phyloP scores from a whole-genome alignment of 2,888 invertebrate species.

The Xiphydria camelus region DNA sequence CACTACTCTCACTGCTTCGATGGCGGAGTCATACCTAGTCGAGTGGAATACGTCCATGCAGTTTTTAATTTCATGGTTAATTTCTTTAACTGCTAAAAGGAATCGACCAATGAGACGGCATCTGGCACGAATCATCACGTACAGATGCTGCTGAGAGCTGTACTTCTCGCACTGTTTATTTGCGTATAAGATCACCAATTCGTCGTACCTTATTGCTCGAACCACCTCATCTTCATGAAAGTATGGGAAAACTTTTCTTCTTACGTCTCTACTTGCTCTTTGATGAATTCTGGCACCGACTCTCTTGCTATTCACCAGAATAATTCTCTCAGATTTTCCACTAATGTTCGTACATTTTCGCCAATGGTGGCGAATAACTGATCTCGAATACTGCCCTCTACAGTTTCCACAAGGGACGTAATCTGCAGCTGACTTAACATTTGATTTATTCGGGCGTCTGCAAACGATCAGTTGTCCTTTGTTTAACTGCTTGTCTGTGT shows the following conservation, averaged over 20 bases:
- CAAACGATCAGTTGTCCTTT: slow-evolving; percentile 13
- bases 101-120: slow-evolving; percentile 16
- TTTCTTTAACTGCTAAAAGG: slow-evolving; percentile 11
- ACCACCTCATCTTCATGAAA: slow-evolving; percentile 21
- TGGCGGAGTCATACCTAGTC: too few relatives aligned
- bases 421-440: slow-evolving; percentile 11
- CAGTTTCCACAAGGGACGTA: slow-evolving; percentile 19
- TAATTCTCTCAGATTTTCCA: slow-evolving; percentile 12
- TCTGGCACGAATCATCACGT: slow-evolving; percentile 14
- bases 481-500: slow-evolving; percentile 10
- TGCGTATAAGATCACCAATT: slow-evolving; percentile 19
- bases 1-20: too few relatives aligned
- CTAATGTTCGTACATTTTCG: slow-evolving; percentile 10
- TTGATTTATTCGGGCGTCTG: slow-evolving; percentile 13
- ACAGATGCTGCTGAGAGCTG: slow-evolving; percentile 11
- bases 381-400: slow-evolving; percentile 12
- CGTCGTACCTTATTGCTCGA: slow-evolving; percentile 20
- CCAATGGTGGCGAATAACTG: slow-evolving; percentile 18
- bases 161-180: slow-evolving; percentile 21
- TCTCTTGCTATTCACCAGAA: slow-evolving; percentile 14
- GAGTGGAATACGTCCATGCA: too few relatives aligned
- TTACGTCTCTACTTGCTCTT: slow-evolving; percentile 13
- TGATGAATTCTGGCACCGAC: slow-evolving; percentile 15
- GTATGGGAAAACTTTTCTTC: slow-evolving; percentile 19
- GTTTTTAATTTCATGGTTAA: slow-evolving; percentile 6